Conservation (phyloP, 2,113 vertebrate genomes). For the Sinocyclocheilus anshuiensis region DNA sequence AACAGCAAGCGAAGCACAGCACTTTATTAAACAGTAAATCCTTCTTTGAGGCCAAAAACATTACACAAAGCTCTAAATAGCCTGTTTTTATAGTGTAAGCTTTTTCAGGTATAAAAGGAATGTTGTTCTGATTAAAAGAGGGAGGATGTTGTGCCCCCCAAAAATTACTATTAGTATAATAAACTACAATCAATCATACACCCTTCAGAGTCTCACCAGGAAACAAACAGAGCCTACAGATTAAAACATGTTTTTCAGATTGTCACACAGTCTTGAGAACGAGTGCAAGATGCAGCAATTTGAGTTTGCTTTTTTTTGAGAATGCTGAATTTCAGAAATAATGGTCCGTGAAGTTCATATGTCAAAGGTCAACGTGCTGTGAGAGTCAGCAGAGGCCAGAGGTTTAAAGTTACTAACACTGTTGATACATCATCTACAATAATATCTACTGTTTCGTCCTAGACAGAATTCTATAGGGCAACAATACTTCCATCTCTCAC, state of each 20-base stretch:
- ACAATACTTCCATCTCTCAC: not conserved
- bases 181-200: not conserved
- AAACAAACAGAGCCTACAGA: not conserved
- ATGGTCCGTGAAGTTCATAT: constrained; percentile 18
- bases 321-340: constrained; percentile 41
- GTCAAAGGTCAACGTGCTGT: constrained; percentile 30
- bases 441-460: constrained; percentile 18
- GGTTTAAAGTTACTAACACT: constrained; percentile 39
- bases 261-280: not conserved
- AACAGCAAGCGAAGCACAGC: constrained; percentile 44
- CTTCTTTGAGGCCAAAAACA: constrained; percentile 12
- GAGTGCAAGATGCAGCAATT: not conserved
- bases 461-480: not conserved
- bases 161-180: not conserved
- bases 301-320: not conserved
- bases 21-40: constrained; percentile 49
- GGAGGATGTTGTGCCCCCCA: not conserved
- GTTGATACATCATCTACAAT: constrained; percentile 27
- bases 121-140: not conserved
- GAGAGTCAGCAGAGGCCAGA: constrained; percentile 39
- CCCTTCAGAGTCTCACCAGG: not conserved
- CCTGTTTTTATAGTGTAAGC: not conserved
- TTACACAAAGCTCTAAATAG: not conserved
- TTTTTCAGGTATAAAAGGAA: not conserved
- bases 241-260: not conserved